Evolutionary conservation across 2,888 invertebrate species (phyloP), one percentile per base, ranked within the genome.

Genomic region (Hyles lineata): DNA sequence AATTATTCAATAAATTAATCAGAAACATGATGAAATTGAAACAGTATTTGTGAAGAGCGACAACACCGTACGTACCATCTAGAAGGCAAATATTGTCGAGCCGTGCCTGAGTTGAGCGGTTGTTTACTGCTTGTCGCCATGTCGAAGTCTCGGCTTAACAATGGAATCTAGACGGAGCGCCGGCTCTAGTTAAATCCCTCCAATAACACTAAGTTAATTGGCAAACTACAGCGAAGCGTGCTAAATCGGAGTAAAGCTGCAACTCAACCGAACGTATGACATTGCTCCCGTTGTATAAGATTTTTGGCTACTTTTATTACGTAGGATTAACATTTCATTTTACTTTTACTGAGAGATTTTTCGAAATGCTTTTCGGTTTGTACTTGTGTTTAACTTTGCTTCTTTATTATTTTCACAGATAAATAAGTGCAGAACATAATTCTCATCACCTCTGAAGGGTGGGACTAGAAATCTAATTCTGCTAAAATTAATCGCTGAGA

Each of bases 201-300:
- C 67, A 67, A 67, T 67, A 50, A 67, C 62, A 32, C n/a, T 62
- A 62, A 67, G 67, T 25, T 67, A 67, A 67, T 67, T 67, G 67
- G 50, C 67, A 17, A 23, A 63, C 35, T 32, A 21, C 21, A 35
- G n/a, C 43, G 6, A 23, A 21, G 62, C 62, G 62, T 11, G 29
- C 35, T 62, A 32, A 32, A 62, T 17, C n/a, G 62, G 29, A 62
- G 32, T 35, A 62, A 61, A 35, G 35, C 62, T 35, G 29, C 32
- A 32, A 62, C 35, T 35, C 35, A 8, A 9, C 7, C 32, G 9
- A 17, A 19, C 61, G 25, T 55, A 55, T 55, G 55, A 55, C 55
- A n/a, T 43, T 15, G 55, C 55, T 55, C 55, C 7, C 19, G 5
- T 55, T 55, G 55, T 7, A 55, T 7, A 55, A 55, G n/a, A 17